Base-by-base conservation (phyloP, 2,797 vertebrate genomes). In the Argyrosomus regius region DNA sequence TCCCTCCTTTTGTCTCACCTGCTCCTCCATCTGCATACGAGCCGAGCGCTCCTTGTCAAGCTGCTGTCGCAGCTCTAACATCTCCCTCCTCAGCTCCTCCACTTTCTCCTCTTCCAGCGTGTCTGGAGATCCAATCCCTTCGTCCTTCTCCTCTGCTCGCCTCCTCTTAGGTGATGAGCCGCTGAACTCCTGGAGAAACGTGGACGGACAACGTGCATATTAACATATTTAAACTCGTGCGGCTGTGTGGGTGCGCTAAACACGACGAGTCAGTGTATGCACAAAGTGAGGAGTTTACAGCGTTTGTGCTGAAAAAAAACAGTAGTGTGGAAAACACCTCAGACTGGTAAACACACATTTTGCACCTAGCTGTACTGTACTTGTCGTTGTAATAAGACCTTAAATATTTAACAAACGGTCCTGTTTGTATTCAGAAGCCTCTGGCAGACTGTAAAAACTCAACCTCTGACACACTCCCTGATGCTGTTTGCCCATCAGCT, bases 101-200 rank as follows among this genome's bases (percentile, higher is more conserved):
- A 92, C 90, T 31, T 91, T 93, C 84, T 94, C 93, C 59, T 95
- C 94, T 72, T 94, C 93, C 78, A 93, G 77, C 1, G 86, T 84
- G 74, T 94, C 91, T 1, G 90, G 92, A 73, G 91, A 98, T 35
- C 97, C 97, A 0, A 98, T 98, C 6, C 97, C 97, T 83, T 98
- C 97, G 0, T 98, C 97, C 74, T 98, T 98, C 88, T 98, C 97
- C 79, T 98, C 97, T 0, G 93, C 92, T 78, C 94, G 89, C 91
- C 91, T 93, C 82, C 93, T 92, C 86, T 98, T 98, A 0, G 97
- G 97, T 2, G 97, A 98, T 1, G 97, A 97, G 79, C 97, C 96
- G 0, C 96, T 97, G 79, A 97, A 97, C 88, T 98, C 97, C 97
- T 98, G 89, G 0, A 48, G 31, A 2, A 31, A 60, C 26, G 62